These are phyloP conservation scores for Myotis findleyi DNA, from an alignment of 2,797 vertebrate genomes.

Conservation along the genomic window DNA sequence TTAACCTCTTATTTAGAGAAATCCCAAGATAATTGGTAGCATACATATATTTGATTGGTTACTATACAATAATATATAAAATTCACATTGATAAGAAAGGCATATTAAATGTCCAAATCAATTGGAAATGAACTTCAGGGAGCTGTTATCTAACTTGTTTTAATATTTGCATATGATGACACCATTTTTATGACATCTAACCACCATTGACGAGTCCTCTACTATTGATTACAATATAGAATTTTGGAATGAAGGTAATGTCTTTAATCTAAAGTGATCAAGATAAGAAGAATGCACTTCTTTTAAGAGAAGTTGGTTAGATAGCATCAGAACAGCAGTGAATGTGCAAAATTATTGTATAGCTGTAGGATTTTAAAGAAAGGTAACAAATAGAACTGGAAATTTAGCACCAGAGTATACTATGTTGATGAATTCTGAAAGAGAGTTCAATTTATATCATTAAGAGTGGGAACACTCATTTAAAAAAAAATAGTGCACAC, in stretches of 20 bases:
- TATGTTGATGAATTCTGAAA: neutral
- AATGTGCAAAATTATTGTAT: neutral
- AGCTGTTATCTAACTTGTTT: neutral
- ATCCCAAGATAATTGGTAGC: neutral
- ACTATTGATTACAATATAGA: neutral
- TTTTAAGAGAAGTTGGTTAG: slow-evolving; percentile 55
- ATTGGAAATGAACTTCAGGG: slow-evolving; percentile 1
- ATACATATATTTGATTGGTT: slow-evolving; percentile 31
- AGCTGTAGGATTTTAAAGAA: neutral
- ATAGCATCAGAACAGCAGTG: neutral
- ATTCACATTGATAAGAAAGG: neutral
- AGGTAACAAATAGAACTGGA: neutral
- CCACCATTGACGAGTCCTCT: neutral
- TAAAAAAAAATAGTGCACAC: neutral
- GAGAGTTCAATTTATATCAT: neutral
- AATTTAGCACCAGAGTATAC: neutral
- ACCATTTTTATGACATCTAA: neutral
- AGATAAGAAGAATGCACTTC: neutral
- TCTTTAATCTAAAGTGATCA: neutral
- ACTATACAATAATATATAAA: neutral
- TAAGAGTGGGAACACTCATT: neutral
- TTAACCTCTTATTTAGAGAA: neutral
- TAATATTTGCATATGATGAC: neutral
- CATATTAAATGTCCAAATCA: neutral
- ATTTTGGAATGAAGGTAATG: neutral